Percentiles rank a stretch among this genome's conserved stretches.
These are phyloP conservation scores for Halocaridina rubra DNA, from an alignment of 2,888 invertebrate species.

Conservation along the genomic window DNA sequence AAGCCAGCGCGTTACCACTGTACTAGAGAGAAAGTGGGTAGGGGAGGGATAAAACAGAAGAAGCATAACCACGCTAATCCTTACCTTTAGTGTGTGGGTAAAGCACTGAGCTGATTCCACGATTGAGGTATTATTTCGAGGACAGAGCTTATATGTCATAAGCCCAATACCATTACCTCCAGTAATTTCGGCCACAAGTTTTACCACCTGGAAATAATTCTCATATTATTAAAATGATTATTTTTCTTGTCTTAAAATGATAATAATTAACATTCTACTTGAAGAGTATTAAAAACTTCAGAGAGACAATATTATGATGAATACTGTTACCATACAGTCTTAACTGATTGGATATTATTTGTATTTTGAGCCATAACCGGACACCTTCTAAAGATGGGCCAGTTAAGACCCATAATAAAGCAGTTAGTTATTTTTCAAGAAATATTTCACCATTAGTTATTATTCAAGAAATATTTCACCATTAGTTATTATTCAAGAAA, in stretches of 20 bases:
- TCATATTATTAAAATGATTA: not conserved
- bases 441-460: too few species aligned
- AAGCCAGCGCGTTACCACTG: too few species aligned
- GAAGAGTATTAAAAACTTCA: not conserved
- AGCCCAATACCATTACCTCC: not conserved
- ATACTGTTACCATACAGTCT: not conserved
- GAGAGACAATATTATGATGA: not conserved
- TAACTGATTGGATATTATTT: too few species aligned
- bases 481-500: too few species aligned
- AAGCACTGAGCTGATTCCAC: constrained; percentile 2
- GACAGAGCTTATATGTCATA: constrained; percentile 28
- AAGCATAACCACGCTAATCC: too few species aligned
- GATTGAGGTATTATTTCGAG: not conserved
- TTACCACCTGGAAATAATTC: constrained; percentile 23
- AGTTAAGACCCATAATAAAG: too few species aligned
- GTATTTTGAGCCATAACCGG: too few species aligned
- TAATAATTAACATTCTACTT: not conserved
- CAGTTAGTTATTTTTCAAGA: too few species aligned
- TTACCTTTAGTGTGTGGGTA: constrained; percentile 15
- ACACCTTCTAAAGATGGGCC: too few species aligned
- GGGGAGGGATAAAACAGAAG: too few species aligned
- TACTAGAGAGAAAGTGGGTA: not conserved
- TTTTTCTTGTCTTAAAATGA: not conserved
- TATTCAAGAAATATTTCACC: too few species aligned
- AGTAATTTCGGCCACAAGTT: constrained; percentile 28